phyloP scores from a whole-genome alignment of 2,797 vertebrate species.

The Tangara arthus region DNA sequence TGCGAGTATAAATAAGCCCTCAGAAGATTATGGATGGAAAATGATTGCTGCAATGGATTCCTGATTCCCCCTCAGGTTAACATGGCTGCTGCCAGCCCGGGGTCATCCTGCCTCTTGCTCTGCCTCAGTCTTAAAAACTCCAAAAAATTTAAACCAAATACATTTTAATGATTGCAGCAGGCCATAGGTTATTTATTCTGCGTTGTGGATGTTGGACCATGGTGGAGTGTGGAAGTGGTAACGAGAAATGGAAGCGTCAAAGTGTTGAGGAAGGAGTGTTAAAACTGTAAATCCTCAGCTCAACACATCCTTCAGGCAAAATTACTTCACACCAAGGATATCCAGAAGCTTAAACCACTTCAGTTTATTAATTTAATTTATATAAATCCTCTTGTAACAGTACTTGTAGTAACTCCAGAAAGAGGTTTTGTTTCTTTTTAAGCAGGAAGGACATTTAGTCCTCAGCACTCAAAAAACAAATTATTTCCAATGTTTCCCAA shows the following conservation, averaged over 20 bases:
- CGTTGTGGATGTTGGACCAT: not conserved
- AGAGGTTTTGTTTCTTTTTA: not conserved
- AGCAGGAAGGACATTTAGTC: not conserved
- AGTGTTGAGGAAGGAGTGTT: not conserved
- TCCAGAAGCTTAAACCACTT: not conserved
- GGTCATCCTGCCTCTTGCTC: not conserved
- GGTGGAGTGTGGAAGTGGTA: not conserved
- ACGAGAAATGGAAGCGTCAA: not conserved
- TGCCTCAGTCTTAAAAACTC: not conserved
- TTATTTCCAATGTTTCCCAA: not conserved
- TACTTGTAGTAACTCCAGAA: not conserved
- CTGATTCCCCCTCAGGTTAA: not conserved
- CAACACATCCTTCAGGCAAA: not conserved
- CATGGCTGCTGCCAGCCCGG: fast-evolving
- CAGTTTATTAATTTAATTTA: not conserved
- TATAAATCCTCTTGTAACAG: not conserved
- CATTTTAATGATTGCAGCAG: not conserved
- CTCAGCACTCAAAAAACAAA: not conserved
- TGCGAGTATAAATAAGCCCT: not conserved
- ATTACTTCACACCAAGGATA: not conserved
- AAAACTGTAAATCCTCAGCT: not conserved
- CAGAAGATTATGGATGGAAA: not conserved
- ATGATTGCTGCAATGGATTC: fast-evolving
- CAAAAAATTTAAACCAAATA: not conserved
- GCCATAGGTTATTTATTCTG: not conserved